Base-by-base conservation (phyloP, 1,140 invertebrate genomes). In the Diachasmimorpha longicaudata region DNA sequence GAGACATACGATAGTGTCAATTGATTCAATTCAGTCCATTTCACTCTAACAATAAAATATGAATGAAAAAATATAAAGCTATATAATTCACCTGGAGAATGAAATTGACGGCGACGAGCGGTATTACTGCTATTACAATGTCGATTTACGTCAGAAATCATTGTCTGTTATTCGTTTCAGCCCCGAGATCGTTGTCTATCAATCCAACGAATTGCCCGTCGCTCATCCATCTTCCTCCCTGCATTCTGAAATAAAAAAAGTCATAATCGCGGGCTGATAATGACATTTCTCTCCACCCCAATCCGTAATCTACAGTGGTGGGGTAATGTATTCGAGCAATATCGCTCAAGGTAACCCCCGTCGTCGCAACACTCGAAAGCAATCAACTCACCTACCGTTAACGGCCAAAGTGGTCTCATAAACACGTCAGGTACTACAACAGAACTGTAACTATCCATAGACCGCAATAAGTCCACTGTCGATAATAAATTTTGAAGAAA, bases 41-140 rank as follows among this genome's bases (percentile, higher is more conserved):
- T n/a, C n/a, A n/a, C n/a, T n/a, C n/a, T n/a, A n/a, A n/a, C n/a
- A n/a, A n/a, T n/a, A n/a, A n/a, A n/a, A n/a, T n/a, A n/a, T n/a
- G n/a, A n/a, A n/a, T n/a, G n/a, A n/a, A n/a, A n/a, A n/a, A n/a
- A n/a, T n/a, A n/a, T n/a, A n/a, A n/a, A n/a, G n/a, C n/a, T n/a
- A n/a, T n/a, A n/a, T n/a, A n/a, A n/a, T n/a, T n/a, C n/a, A n/a
- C n/a, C n/a, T n/a, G n/a, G n/a, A n/a, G n/a, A n/a, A 25, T 23
- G 11, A 23, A 66, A 31, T 23, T 36, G 66, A 68, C 39, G 14
- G 25, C 16, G 66, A 68, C 66, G 25, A 37, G 1, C 31, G 16
- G 66, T 19, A 68, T 36, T 68, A 68, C 39, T n/a, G 36, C 36
- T n/a, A 68, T 68, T 66, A 66, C 58, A 31, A 25, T 66, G 58